Percentiles rank a stretch among this genome's conserved stretches.
phyloP scores from a whole-genome alignment of 2,888 invertebrate species.

The Cecidostiba fungosa region DNA sequence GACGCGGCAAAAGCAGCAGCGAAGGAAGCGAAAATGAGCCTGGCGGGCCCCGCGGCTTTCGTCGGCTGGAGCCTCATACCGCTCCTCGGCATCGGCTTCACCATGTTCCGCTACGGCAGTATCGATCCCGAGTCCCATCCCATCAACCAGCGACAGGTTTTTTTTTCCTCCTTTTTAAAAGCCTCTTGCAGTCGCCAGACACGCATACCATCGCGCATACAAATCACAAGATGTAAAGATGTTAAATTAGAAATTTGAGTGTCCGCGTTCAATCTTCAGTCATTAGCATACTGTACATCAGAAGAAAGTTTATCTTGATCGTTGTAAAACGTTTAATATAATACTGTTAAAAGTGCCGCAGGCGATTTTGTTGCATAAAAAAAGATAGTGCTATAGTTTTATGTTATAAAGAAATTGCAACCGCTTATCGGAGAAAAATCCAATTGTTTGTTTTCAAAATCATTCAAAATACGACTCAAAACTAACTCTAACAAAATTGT shows the following conservation, averaged over 20 bases:
- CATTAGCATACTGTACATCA: background rate
- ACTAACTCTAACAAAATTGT: slow-evolving; percentile 61
- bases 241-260: slow-evolving; percentile 4
- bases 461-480: background rate
- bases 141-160: slow-evolving; percentile 84
- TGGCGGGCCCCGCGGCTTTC: slow-evolving; percentile 82
- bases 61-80: slow-evolving; percentile 88
- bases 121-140: slow-evolving; percentile 92
- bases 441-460: background rate
- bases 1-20: background rate
- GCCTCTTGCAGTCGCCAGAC: background rate
- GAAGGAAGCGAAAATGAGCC: slow-evolving; percentile 78
- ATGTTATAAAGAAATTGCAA: too few relatives aligned
- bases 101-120: slow-evolving; percentile 90
- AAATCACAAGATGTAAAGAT: background rate
- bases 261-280: background rate
- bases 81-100: slow-evolving; percentile 89
- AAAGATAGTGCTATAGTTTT: too few relatives aligned
- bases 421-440: background rate
- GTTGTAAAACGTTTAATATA: too few relatives aligned
- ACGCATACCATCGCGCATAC: background rate
- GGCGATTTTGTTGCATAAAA: background rate
- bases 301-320: background rate
- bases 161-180: background rate
- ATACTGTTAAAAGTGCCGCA: background rate